Percentiles rank a stretch among this genome's conserved stretches.
These are phyloP conservation scores for Thumatha senex DNA, from an alignment of 2,888 invertebrate species.

Conservation along the genomic window DNA sequence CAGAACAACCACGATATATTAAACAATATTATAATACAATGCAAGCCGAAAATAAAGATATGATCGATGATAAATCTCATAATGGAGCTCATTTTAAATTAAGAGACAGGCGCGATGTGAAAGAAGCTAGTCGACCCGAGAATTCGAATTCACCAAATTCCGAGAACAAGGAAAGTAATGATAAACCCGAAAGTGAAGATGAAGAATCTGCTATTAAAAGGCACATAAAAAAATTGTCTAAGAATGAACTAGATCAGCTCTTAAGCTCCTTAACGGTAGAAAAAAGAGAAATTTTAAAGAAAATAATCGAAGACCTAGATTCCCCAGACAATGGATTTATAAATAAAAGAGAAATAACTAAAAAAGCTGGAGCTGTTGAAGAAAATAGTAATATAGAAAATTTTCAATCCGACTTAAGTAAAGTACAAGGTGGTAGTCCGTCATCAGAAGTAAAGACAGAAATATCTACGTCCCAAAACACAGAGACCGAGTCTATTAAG, in stretches of 20 bases:
- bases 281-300: slow-evolving; percentile 65
- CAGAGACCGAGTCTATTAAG: slow-evolving; percentile 49
- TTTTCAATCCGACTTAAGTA: slow-evolving; percentile 58
- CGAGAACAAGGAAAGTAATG: slow-evolving; percentile 30
- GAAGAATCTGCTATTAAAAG: slow-evolving; percentile 68
- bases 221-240: slow-evolving; percentile 68
- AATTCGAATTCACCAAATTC: slow-evolving; percentile 21
- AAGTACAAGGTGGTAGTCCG: slow-evolving; percentile 54
- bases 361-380: slow-evolving; percentile 69
- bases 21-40: slow-evolving; percentile 49
- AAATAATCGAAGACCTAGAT: slow-evolving; percentile 59
- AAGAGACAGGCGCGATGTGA: slow-evolving; percentile 57
- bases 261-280: slow-evolving; percentile 67
- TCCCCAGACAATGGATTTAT: slow-evolving; percentile 37
- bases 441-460: slow-evolving; percentile 46
- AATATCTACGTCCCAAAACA: slow-evolving; percentile 35
- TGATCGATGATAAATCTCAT: slow-evolving; percentile 40
- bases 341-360: slow-evolving; percentile 74
- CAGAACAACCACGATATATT: slow-evolving; percentile 41
- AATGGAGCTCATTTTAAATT: slow-evolving; percentile 38
- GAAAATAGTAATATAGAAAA: slow-evolving; percentile 63
- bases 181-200: slow-evolving; percentile 49
- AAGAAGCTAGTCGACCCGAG: slow-evolving; percentile 28
- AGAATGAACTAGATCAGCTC: slow-evolving; percentile 65
- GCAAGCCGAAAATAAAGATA: slow-evolving; percentile 45